phyloP scores from a whole-genome alignment of 2,113 vertebrate genomes.

The Campylorhamphus procurvoides region DNA sequence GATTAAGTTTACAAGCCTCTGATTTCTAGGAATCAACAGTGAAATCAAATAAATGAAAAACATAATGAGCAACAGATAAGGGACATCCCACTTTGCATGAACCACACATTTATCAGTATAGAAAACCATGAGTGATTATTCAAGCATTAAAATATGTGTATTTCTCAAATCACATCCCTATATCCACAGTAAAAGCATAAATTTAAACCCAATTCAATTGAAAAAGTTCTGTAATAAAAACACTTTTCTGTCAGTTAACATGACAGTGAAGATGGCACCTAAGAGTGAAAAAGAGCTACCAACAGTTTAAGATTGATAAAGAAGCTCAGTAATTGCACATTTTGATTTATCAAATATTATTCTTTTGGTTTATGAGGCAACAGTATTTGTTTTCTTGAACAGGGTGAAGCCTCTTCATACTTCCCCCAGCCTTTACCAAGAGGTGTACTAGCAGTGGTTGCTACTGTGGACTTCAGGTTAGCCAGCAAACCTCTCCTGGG shows the following conservation, averaged over 20 bases:
- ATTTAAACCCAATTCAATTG: not conserved
- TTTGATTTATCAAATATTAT: not conserved
- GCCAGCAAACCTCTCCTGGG: constrained; percentile 78
- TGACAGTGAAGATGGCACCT: not conserved
- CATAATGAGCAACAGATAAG: not conserved
- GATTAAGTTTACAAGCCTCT: not conserved
- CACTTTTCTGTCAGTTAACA: not conserved
- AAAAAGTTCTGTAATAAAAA: not conserved
- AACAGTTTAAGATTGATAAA: not conserved
- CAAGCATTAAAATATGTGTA: not conserved
- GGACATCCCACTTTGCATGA: not conserved
- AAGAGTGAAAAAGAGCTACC: not conserved
- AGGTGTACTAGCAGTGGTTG: constrained; percentile 58
- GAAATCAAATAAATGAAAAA: not conserved
- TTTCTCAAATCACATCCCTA: not conserved
- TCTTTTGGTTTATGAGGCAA: constrained; percentile 18
- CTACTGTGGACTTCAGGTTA: constrained; percentile 82
- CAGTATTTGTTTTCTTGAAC: constrained; percentile 25
- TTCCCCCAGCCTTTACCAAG: constrained; percentile 67
- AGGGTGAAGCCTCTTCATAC: not conserved
- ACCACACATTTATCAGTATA: not conserved
- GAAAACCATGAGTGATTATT: not conserved
- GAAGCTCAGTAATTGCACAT: not conserved
- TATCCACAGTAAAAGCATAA: not conserved
- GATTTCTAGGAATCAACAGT: not conserved